These are phyloP conservation scores for Morus bassanus DNA, from an alignment of 2,797 vertebrate species.

Conservation along the genomic window DNA sequence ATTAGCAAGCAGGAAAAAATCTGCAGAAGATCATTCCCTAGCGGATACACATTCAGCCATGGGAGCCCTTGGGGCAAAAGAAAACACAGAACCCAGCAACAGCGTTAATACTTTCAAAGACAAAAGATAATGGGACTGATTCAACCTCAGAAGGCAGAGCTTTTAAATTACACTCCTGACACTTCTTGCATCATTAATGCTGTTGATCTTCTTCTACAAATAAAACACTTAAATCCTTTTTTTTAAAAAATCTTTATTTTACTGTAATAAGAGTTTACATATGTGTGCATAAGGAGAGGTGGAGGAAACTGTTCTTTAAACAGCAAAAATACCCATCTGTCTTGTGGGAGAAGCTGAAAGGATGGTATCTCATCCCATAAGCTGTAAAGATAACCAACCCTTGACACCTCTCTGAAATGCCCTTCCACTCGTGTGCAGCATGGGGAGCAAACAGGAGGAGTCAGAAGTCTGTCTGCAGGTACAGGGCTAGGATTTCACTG, in stretches of 20 bases:
- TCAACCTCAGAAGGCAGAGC: neutral
- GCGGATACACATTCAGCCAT: neutral
- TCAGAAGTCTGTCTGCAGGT: neutral
- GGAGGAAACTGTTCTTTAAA: neutral
- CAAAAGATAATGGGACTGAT: neutral
- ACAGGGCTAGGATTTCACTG: neutral
- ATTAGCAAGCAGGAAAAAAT: neutral
- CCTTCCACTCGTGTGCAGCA: accelerated
- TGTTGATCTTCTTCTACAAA: neutral
- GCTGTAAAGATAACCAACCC: neutral
- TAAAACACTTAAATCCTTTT: neutral
- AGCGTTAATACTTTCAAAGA: neutral
- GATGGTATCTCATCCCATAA: neutral
- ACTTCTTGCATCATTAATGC: neutral
- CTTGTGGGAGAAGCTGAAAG: neutral
- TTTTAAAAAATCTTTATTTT: neutral
- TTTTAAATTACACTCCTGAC: neutral
- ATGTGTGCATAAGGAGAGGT: neutral
- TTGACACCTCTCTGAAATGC: neutral
- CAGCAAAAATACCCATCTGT: neutral
- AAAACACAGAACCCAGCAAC: neutral
- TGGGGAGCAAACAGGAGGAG: neutral
- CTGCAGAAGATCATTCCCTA: neutral
- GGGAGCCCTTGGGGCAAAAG: neutral
- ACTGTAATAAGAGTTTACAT: neutral